Evolutionary conservation across 2,113 vertebrate species (phyloP), one percentile per base, ranked within the genome.

Genomic region (Microtus oregoni): DNA sequence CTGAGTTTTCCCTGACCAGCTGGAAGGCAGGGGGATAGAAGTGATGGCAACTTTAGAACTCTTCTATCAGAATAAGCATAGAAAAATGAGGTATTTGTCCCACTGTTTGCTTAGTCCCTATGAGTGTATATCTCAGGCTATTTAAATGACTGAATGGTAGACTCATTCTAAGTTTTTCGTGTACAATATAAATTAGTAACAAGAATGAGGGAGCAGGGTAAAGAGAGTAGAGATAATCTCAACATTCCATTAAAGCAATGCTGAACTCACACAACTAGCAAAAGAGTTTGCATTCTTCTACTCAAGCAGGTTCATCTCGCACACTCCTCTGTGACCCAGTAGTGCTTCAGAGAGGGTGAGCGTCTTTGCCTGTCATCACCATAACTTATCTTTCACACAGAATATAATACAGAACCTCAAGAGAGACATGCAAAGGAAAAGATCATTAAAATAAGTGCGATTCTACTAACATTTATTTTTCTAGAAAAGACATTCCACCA

Each of bases 381-480:
- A 95, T 76, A 97, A 89, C 68, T 52, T 86, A 73, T 61, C 30
- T 89, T 91, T 87, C 89, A 92, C 32, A 91, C 1, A 89, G 4
- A 90, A 61, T 91, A 61, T 63, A 93, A 85, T 24, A 85, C 0
- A 86, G 38, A 17, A 94, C 82, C 94, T 58, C 20, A 24, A 12
- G 38, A 78, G 91, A 89, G 92, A 58, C 10, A 91, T 6, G 73
- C 1, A 77, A 96, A 88, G 67, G 63, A 92, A 95, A 77, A 91
- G 96, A 95, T 26, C 22, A 78, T 67, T 32, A 81, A 92, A 92
- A 88, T 47, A 96, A 90, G 79, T 72, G 14, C 72, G 72, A 24
- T 86, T 96, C 41, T 91, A 76, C 30, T 89, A 95, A 82, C 20
- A 94, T 83, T 68, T 79, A 90, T 88, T 94, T 95, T 95, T 94